Evolutionary conservation across 2,113 vertebrate genomes (phyloP).

Genomic region (Tyto alba): DNA sequence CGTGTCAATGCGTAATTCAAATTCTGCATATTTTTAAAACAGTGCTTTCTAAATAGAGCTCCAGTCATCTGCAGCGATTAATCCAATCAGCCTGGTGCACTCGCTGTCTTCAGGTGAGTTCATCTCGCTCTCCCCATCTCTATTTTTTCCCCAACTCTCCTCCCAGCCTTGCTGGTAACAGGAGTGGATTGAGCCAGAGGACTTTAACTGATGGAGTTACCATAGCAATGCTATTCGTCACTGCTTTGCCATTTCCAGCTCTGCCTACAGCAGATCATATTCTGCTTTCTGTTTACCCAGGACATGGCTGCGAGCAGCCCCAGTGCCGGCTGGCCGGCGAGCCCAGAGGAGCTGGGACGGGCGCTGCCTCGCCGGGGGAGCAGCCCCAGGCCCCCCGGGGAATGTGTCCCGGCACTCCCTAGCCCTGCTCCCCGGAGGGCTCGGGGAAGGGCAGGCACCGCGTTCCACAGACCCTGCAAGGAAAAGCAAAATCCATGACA

Average conservation of each 20-base stretch:
- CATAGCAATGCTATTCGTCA: conserved; percentile 49
- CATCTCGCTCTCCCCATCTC: not conserved
- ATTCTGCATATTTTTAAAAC: conserved; percentile 33
- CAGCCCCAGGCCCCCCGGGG: not conserved
- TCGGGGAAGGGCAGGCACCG: not conserved
- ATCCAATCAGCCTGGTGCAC: not conserved
- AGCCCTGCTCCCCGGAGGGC: not conserved
- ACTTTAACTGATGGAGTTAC: conserved; percentile 33
- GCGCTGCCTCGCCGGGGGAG: accelerated
- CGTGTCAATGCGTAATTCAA: conserved; percentile 37
- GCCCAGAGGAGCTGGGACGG: not conserved
- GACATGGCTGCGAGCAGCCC: not conserved
- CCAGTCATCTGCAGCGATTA: not conserved
- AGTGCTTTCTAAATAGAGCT: not conserved
- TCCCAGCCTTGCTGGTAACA: not conserved
- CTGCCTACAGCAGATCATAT: not conserved
- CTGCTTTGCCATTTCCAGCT: not conserved
- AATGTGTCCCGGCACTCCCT: accelerated
- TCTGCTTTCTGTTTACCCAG: not conserved
- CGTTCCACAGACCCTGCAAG: accelerated
- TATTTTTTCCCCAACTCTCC: not conserved
- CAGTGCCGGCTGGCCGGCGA: accelerated
- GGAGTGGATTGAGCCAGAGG: not conserved
- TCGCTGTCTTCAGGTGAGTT: conserved; percentile 20
- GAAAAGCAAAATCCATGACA: not conserved